These are phyloP conservation scores for Parascotia fuliginaria DNA, from an alignment of 2,888 invertebrate genomes.

Conservation along the genomic window DNA sequence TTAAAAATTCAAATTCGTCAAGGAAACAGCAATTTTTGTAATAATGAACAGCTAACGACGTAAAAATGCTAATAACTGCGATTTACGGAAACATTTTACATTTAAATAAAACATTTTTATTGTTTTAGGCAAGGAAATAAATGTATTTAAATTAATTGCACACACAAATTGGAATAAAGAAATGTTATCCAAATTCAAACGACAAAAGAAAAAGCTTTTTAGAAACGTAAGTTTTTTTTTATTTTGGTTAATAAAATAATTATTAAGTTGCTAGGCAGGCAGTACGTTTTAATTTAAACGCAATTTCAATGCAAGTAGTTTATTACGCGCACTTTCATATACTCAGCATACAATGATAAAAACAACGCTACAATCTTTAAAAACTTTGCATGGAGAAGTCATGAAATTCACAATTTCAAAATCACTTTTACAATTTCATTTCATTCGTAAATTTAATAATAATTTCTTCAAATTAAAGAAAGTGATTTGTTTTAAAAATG, in stretches of 20 bases:
- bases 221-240: not conserved
- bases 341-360: no score
- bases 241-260: not conserved
- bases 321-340: no score
- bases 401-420: no score
- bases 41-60: constrained; percentile 10
- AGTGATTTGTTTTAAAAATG: no score
- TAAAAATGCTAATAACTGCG: constrained; percentile 12
- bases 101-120: constrained; percentile 5
- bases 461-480: no score
- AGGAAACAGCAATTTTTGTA: constrained; percentile 11
- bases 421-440: no score
- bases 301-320: no score
- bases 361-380: no score
- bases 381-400: no score
- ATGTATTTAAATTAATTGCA: not conserved
- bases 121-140: not conserved
- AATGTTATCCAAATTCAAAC: not conserved
- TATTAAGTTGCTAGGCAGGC: no score
- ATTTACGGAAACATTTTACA: constrained; percentile 8
- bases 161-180: not conserved
- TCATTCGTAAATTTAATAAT: no score
- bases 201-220: not conserved
- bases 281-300: no score
- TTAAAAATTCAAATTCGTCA: constrained; percentile 9